These are phyloP conservation scores for Agriotes lineatus DNA, from an alignment of 2,888 invertebrate species.

Conservation along the genomic window DNA sequence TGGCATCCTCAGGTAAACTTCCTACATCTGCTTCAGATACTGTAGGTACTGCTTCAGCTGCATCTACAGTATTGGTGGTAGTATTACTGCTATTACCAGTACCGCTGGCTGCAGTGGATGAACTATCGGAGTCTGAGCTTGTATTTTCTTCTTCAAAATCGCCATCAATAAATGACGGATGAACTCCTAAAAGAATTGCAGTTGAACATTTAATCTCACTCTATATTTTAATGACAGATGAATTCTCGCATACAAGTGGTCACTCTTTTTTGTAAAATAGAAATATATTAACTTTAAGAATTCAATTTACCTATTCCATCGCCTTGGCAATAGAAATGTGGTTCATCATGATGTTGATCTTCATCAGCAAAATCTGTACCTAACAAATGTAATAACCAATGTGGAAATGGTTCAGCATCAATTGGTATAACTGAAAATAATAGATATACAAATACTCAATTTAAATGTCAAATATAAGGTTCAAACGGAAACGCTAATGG, in stretches of 20 bases:
- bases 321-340: slow-evolving; percentile 65
- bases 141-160: slow-evolving; percentile 57
- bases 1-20: slow-evolving; percentile 31
- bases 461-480: slow-evolving; percentile 32
- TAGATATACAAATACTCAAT: not conserved
- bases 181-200: slow-evolving; percentile 62
- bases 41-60: slow-evolving; percentile 31
- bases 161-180: slow-evolving; percentile 61
- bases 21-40: slow-evolving; percentile 30
- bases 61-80: slow-evolving; percentile 20
- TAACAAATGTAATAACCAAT: slow-evolving; percentile 63
- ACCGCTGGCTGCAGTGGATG: slow-evolving; percentile 46
- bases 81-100: not conserved
- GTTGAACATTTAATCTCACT: no score
- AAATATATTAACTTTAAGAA: no score
- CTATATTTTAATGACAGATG: no score
- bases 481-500: slow-evolving; percentile 21
- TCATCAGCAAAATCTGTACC: slow-evolving; percentile 50
- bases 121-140: slow-evolving; percentile 50
- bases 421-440: slow-evolving; percentile 39
- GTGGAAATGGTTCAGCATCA: slow-evolving; percentile 58
- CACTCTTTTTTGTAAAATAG: no score
- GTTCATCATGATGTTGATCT: slow-evolving; percentile 55
- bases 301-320: slow-evolving; percentile 65
- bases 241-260: no score